Evolutionary conservation across 2,797 vertebrate genomes (phyloP).

Genomic region (Nyctalus aviator): DNA sequence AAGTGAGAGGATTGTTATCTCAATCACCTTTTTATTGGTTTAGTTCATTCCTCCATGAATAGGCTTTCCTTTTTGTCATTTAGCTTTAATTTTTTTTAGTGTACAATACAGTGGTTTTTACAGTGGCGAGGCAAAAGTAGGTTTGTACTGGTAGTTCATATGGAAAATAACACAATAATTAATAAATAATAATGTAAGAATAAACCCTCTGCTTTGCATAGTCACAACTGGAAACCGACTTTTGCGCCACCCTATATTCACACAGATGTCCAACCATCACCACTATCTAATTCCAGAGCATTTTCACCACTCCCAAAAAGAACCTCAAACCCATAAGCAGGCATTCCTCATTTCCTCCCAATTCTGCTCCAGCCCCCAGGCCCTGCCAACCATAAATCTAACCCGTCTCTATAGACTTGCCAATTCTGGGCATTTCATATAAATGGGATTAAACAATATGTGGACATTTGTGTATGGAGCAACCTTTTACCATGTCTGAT

Average conservation of each 20-base stretch:
- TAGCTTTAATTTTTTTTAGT: slow-evolving; percentile 29
- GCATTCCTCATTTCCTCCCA: neutral
- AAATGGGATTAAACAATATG: slow-evolving; percentile 1
- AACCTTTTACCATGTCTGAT: slow-evolving; percentile 32
- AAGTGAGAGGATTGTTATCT: slow-evolving; percentile 36
- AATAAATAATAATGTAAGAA: neutral
- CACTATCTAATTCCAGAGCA: slow-evolving; percentile 48
- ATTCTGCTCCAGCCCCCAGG: neutral
- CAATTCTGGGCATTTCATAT: slow-evolving; percentile 25
- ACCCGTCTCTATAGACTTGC: slow-evolving; percentile 5
- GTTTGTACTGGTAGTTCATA: neutral
- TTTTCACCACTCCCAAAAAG: slow-evolving; percentile 23
- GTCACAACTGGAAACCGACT: neutral
- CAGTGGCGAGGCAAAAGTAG: neutral
- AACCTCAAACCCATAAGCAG: neutral
- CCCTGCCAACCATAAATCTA: neutral
- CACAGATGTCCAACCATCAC: neutral
- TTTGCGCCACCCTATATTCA: neutral
- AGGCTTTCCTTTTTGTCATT: neutral
- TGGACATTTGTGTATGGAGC: neutral
- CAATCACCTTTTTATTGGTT: slow-evolving; percentile 6
- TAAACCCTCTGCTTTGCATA: neutral
- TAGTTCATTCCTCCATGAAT: slow-evolving; percentile 20
- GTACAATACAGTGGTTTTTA: neutral
- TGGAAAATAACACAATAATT: neutral